A percentile compares a stretch with the other conserved stretches of the same genome.
Conservation (phyloP, 2,113 vertebrate species). For the Pseudopodoces humilis region DNA sequence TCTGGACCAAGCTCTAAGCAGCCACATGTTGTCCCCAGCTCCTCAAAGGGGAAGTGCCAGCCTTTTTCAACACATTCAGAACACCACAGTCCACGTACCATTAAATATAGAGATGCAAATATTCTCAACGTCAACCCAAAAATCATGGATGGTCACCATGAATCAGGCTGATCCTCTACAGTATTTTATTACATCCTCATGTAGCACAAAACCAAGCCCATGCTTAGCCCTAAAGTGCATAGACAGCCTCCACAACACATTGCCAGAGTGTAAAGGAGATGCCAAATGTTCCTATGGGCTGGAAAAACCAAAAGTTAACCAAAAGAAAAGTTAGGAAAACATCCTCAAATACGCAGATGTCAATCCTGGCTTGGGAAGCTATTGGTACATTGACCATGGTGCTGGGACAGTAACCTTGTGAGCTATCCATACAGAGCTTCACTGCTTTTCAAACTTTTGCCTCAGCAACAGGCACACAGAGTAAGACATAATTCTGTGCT, state of each 20-base stretch:
- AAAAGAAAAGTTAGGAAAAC: neutral
- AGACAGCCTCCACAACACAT: neutral
- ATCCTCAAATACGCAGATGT: fast-evolving
- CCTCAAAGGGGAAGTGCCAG: neutral
- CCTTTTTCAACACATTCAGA: neutral
- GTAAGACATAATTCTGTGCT: neutral
- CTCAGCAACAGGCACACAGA: neutral
- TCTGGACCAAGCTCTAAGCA: neutral
- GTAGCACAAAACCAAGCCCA: neutral
- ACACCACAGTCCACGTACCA: fast-evolving
- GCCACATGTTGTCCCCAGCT: neutral
- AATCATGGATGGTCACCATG: neutral
- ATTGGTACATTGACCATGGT: neutral
- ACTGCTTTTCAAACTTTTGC: neutral
- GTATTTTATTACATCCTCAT: neutral
- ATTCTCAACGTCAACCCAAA: neutral
- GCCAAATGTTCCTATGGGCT: neutral
- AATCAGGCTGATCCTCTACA: fast-evolving
- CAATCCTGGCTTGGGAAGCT: neutral
- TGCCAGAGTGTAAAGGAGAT: neutral
- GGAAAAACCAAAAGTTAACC: neutral
- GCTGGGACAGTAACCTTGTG: neutral
- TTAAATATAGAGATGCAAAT: neutral
- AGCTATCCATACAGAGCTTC: neutral
- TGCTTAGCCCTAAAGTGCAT: neutral